Base-by-base conservation (phyloP, 2,113 vertebrate species). In the Tetrao urogallus region DNA sequence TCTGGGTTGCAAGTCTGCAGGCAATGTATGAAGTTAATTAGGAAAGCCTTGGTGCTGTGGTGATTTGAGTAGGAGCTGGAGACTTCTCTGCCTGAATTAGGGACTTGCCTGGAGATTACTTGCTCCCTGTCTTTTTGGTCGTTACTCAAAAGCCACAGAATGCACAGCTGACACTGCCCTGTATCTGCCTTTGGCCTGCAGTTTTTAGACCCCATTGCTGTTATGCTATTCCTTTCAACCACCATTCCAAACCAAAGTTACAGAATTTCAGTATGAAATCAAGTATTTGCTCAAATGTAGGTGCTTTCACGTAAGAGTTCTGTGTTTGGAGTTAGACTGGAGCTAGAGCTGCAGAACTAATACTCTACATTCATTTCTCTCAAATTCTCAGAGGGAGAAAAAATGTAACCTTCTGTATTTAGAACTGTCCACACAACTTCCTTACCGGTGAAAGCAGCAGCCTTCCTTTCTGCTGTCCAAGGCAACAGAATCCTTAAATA, bases 41-140 rank as follows among this genome's bases (percentile, higher is more conserved):
- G 72, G 86, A 89, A 74, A 86, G 63, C 58, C 27, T n/a, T 47
- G 73, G 57, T 43, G 65, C 3, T 81, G 60, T 58, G 45, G 17
- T 57, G 47, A 8, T 40, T 45, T 77, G 84, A 57, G 22, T 0
- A 5, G 47, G 65, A 38, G 1, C 27, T 38, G 38, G 22, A 81
- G 38, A 1, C 0, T 22, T 45, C 18, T 67, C 69, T 40, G 40
- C 40, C 40, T 40, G 40, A 40, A 40, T 40, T 40, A 40, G 40
- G 40, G 40, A 40, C 40, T 40, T 40, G 40, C 40, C 12, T 40
- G 11, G 32, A 70, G 30, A 18, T 5, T 8, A 7, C 81, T 84
- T 82, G 73, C 45, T 92, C 0, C 1, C 0, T 5, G 0, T 48
- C 13, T 6, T 67, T 0, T 1, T 52, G 54, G 43, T 11, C 20